Base-by-base conservation (phyloP, 2,888 invertebrate genomes). In the Spodoptera exigua region DNA sequence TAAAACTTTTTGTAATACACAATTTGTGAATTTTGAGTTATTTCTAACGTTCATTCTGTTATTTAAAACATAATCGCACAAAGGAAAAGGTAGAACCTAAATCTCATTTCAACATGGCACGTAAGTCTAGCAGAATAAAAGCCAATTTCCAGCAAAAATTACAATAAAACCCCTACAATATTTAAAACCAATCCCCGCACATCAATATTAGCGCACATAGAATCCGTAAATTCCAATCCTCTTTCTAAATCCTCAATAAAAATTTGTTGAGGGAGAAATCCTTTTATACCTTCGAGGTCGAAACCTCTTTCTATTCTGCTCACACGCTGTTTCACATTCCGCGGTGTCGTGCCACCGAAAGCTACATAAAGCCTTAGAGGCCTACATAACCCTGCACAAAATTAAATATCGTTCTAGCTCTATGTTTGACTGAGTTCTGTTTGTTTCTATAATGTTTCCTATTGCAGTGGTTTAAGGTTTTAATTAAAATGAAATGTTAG, bases 251-350 rank as follows among this genome's bases (percentile, higher is more conserved):
- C 66, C 61, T 61, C 61, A 66, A 71, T 73, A 76, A 76, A 74
- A 79, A 76, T 62, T 70, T 74, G 70, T 61, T 57, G 53, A 58
- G 47, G 48, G 37, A 37, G 41, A 71, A 71, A 71, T 65, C 54
- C 61, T 65, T 69, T 71, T 74, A 73, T 73, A 70, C 79, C 70
- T 73, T 73, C 58, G 46, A 52, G 75, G 70, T 53, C 43, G 40
- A 16, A 16, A 37, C 65, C 71, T 67, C 71, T 85, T 83, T 78
- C 76, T 80, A 86, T 85, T 84, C 85, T 48, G 32, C 76, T 72
- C 84, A 82, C 85, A 83, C 76, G 59, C 60, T 73, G 77, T 78
- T 84, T 83, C 83, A 67, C 79, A 85, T 84, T 83, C 84, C 79
- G 74, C 66, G 78, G 79, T 79, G 76, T 83, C 78, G 70, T 71